Conservation (phyloP, 2,888 invertebrate genomes). For the Drosophila seclusa region DNA sequence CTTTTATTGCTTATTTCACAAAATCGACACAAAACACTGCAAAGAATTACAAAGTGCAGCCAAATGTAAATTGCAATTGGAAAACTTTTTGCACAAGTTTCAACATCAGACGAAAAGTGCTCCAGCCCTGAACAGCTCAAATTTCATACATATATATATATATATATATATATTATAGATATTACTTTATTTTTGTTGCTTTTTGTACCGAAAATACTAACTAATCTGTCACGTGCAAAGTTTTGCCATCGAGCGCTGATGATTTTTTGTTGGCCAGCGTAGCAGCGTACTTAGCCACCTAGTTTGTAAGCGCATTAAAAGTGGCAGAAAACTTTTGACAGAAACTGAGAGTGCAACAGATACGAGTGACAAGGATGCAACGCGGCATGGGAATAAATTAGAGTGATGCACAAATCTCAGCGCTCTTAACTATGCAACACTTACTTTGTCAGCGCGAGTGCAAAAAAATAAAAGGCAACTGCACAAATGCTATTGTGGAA, state of each 20-base stretch:
- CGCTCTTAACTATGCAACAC: slow-evolving; percentile 70
- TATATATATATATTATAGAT: neutral
- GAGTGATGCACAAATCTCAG: slow-evolving; percentile 49
- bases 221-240: slow-evolving; percentile 28
- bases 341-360: slow-evolving; percentile 9
- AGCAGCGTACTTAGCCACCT: slow-evolving; percentile 37
- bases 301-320: slow-evolving; percentile 72
- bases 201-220: slow-evolving; percentile 10
- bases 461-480: slow-evolving; percentile 24
- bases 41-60: neutral
- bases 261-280: slow-evolving; percentile 1
- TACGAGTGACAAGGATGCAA: neutral
- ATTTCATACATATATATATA: neutral
- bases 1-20: slow-evolving; percentile 10
- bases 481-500: slow-evolving; percentile 44
- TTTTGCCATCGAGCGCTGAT: slow-evolving; percentile 13
- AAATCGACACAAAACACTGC: slow-evolving; percentile 5
- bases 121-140: slow-evolving; percentile 14
- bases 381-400: slow-evolving; percentile 33
- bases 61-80: slow-evolving; percentile 39
- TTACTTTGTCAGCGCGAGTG: slow-evolving; percentile 55
- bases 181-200: neutral
- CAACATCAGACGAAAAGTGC: slow-evolving; percentile 36
- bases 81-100: slow-evolving; percentile 44
- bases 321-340: slow-evolving; percentile 60